Evolutionary conservation across 2,888 invertebrate species (phyloP).

Genomic region (Noctua janthina): DNA sequence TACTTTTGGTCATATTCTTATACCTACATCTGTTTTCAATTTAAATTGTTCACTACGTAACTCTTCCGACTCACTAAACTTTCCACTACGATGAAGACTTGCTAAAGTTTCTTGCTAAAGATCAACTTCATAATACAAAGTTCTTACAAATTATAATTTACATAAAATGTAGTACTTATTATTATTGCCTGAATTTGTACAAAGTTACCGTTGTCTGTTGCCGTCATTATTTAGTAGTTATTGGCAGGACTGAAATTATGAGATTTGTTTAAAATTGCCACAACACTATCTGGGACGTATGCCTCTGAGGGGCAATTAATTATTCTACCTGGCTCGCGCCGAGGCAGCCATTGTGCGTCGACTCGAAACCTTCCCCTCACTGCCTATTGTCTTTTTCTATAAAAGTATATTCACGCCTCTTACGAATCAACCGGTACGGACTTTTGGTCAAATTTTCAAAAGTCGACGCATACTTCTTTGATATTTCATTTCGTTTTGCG

Average conservation of each 20-base stretch:
- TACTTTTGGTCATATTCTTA: background rate
- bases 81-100: constrained; percentile 15
- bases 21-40: constrained; percentile 12
- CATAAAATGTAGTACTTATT: background rate
- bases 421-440: constrained; percentile 69
- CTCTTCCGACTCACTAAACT: constrained; percentile 9
- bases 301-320: constrained; percentile 76
- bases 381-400: constrained; percentile 68
- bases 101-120: constrained; percentile 18
- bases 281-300: constrained; percentile 66
- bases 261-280: constrained; percentile 64
- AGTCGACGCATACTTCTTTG: constrained; percentile 65
- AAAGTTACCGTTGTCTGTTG: constrained; percentile 4
- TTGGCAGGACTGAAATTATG: constrained; percentile 46
- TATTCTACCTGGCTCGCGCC: constrained; percentile 77
- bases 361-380: constrained; percentile 61
- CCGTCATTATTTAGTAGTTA: constrained; percentile 31
- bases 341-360: constrained; percentile 68
- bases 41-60: constrained; percentile 35
- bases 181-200: background rate
- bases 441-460: constrained; percentile 68
- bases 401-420: constrained; percentile 70
- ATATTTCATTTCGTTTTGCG: constrained; percentile 62
- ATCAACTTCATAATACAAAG: background rate
- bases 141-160: constrained; percentile 9